A percentile compares a stretch with the other conserved stretches of the same genome.
phyloP scores from a whole-genome alignment of 2,113 vertebrate genomes.

The Charadrius vociferus region DNA sequence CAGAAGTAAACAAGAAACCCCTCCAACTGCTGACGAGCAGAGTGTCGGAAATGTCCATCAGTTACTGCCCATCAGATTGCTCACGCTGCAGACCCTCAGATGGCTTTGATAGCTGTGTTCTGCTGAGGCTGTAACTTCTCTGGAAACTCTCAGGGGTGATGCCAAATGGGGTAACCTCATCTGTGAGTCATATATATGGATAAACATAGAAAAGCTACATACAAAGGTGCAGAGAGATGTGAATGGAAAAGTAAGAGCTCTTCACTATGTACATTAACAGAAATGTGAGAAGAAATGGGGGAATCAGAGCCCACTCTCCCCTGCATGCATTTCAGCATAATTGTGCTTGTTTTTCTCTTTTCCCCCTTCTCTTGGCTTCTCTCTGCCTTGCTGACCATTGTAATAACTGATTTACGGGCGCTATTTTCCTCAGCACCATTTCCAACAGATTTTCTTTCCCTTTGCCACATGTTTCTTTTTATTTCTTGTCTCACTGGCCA shows the following conservation, averaged over 20 bases:
- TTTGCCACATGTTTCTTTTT: background rate
- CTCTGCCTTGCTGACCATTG: background rate
- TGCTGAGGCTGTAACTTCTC: background rate
- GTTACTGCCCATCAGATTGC: background rate
- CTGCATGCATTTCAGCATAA: background rate
- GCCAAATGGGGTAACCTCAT: background rate
- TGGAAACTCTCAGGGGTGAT: background rate
- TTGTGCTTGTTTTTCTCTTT: background rate
- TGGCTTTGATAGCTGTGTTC: background rate
- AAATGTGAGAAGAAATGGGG: background rate
- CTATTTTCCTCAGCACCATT: background rate
- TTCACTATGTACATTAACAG: background rate
- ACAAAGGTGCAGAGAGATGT: background rate
- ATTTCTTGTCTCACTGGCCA: background rate
- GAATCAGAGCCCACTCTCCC: background rate
- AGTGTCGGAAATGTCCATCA: background rate
- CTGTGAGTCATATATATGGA: background rate
- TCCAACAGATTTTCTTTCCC: background rate
- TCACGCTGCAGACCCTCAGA: background rate
- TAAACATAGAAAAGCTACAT: background rate
- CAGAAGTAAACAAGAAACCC: background rate
- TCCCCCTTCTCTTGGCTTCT: background rate
- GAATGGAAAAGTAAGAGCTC: background rate
- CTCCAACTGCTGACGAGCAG: background rate
- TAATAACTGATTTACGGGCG: background rate